Percentiles rank a stretch among this genome's conserved stretches.
These are phyloP conservation scores for Junonia oenone DNA, from an alignment of 2,888 invertebrate genomes.

Conservation along the genomic window DNA sequence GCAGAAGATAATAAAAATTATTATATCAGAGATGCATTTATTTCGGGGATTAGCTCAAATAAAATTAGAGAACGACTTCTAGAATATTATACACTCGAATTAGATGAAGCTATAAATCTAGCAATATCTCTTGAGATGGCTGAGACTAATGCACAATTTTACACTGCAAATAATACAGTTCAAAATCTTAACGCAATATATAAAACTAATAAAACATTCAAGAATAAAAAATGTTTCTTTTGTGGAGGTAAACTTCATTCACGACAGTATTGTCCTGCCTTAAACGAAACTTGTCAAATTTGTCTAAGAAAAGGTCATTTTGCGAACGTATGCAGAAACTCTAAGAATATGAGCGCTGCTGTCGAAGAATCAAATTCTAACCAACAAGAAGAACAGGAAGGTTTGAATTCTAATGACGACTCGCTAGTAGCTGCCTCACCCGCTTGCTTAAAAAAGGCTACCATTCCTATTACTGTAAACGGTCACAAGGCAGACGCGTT, in stretches of 20 bases:
- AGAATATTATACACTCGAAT: conserved; percentile 2
- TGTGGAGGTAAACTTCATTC: conserved; percentile 14
- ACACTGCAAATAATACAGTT: too few species aligned
- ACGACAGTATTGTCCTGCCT: conserved; percentile 4
- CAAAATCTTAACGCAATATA: too few species aligned
- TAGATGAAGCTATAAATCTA: conserved; percentile 10
- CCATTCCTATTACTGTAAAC: too few species aligned
- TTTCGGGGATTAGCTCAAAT: neutral
- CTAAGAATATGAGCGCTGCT: too few species aligned
- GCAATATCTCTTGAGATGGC: neutral
- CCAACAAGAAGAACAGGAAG: too few species aligned
- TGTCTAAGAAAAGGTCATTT: conserved; percentile 10
- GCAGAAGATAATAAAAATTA: too few species aligned
- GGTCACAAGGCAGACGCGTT: too few species aligned
- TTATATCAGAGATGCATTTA: neutral
- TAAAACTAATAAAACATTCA: neutral
- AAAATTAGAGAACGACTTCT: conserved; percentile 1
- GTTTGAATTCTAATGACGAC: too few species aligned
- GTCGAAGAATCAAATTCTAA: too few species aligned
- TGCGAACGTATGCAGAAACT: conserved; percentile 2
- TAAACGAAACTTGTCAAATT: conserved; percentile 1
- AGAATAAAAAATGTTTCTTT: conserved; percentile 5
- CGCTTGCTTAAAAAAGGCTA: too few species aligned
- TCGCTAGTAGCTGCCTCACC: too few species aligned
- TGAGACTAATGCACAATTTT: too few species aligned